Evolutionary conservation across 2,888 invertebrate genomes (phyloP).

Genomic region (Petrolisthes manimaculis): DNA sequence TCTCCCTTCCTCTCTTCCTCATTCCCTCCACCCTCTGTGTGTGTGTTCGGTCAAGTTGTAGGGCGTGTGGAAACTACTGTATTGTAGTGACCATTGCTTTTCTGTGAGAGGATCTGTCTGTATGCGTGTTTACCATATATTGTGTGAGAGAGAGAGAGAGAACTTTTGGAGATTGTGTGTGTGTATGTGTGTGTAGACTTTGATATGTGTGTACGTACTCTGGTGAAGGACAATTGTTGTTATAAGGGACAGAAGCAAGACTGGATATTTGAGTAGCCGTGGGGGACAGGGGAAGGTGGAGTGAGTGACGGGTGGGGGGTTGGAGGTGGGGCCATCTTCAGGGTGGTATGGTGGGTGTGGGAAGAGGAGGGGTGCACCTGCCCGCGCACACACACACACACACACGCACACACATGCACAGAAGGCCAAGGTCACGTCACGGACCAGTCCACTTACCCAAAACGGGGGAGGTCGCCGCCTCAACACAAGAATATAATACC

Average conservation of each 20-base stretch:
- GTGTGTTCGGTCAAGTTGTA: no score
- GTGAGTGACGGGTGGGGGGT: not conserved
- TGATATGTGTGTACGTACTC: no score
- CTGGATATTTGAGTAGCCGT: not conserved
- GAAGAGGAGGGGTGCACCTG: not conserved
- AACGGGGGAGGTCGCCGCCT: constrained; percentile 40
- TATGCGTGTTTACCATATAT: no score
- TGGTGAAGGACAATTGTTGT: no score
- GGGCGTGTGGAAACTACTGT: no score
- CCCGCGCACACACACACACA: not conserved
- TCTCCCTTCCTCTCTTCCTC: constrained; percentile 5
- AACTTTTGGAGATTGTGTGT: no score
- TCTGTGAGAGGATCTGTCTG: no score
- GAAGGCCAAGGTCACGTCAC: constrained; percentile 62
- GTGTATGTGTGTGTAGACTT: no score
- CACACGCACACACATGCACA: not conserved
- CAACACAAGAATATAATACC: no score
- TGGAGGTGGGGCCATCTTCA: not conserved
- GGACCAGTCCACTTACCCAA: constrained; percentile 34
- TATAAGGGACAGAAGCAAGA: not conserved
- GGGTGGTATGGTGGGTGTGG: not conserved
- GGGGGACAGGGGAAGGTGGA: not conserved
- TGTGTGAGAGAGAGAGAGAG: no score
- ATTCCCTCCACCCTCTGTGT: not conserved
- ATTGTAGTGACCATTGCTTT: no score